These are phyloP conservation scores for Hermodice carunculata DNA, from an alignment of 2,888 invertebrate genomes.

Conservation along the genomic window DNA sequence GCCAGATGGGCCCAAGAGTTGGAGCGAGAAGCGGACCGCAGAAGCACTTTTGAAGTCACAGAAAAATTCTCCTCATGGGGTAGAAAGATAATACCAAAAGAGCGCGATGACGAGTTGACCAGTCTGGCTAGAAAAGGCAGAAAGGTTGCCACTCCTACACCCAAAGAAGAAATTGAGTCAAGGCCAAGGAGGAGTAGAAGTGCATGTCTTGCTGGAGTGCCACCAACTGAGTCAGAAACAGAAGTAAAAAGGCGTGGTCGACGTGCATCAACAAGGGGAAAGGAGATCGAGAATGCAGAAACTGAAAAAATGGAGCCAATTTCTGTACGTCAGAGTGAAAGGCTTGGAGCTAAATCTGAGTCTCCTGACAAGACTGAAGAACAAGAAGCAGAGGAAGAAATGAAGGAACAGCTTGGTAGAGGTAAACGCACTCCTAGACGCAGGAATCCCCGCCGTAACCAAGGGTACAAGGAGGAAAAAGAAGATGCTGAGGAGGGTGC, in stretches of 20 bases:
- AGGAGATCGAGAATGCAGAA: too few species aligned
- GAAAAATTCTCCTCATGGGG: slow-evolving; percentile 33
- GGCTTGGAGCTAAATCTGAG: too few species aligned
- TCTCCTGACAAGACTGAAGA: too few species aligned
- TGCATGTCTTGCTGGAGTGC: too few species aligned
- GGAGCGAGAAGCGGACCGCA: neutral
- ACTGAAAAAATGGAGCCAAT: too few species aligned
- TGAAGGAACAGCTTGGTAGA: neutral
- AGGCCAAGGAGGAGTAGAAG: neutral
- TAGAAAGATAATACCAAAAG: slow-evolving; percentile 36
- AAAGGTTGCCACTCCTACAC: neutral
- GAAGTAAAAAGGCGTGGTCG: too few species aligned
- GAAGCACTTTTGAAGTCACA: too few species aligned
- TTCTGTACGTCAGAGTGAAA: too few species aligned
- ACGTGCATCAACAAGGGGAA: too few species aligned
- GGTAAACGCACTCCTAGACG: neutral
- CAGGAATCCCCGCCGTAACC: neutral
- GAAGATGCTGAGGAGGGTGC: slow-evolving; percentile 46
- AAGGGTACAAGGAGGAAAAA: slow-evolving; percentile 38
- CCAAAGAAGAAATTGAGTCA: slow-evolving; percentile 1
- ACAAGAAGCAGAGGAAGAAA: too few species aligned
- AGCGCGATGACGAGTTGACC: slow-evolving; percentile 29
- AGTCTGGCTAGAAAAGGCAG: slow-evolving; percentile 10
- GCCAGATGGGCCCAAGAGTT: neutral
- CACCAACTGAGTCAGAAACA: too few species aligned